Base-by-base conservation (phyloP, 1,140 invertebrate species). In the Thaumetopoea pityocampa region DNA sequence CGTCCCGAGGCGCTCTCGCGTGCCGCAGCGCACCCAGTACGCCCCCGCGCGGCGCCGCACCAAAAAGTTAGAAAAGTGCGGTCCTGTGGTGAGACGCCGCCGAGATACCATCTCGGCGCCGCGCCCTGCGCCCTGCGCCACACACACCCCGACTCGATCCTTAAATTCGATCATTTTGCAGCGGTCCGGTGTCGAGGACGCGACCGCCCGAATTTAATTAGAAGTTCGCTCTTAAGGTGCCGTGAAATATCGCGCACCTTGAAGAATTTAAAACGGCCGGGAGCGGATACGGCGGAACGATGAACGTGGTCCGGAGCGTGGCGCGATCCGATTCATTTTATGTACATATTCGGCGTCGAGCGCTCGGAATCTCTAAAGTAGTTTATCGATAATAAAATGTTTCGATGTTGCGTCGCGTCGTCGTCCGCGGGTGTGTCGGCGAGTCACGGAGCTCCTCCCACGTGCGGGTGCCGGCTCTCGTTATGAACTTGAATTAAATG, bases 401-500 rank as follows among this genome's bases (percentile, higher is more conserved):
- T 56, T 48, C 34, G 59, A 61, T 56, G 64, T 51, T 51, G 45
- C 12, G 30, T 15, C 12, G 32, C 41, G 32, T 38, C 38, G 36
- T 36, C 24, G 28, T 26, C 29, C 12, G 30, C 32, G 50, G 50
- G 45, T 43, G 51, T 34, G 44, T 49, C 48, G 52, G 33, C 44
- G 48, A 57, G 55, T 55, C 56, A 51, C 51, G 54, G 44, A 62
- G 54, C 49, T 43, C 58, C 64, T 65, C 71, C 71, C 62, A 77
- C 72, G 68, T 67, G 50, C 60, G 58, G 53, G 47, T 41, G 55
- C 28, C 54, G 52, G 60, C 51, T 58, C 52, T 70, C 51, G 65
- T 81, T 78, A 70, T 81, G 70, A 73, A 79, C 73, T 81, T 74
- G 77, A 81, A 78, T 76, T 72, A 79, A 76, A 76, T 79, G 71